Percentiles rank a stretch among this genome's conserved stretches.
These are phyloP conservation scores for Cyclophora albipunctata DNA, from an alignment of 2,888 invertebrate genomes.

Conservation along the genomic window DNA sequence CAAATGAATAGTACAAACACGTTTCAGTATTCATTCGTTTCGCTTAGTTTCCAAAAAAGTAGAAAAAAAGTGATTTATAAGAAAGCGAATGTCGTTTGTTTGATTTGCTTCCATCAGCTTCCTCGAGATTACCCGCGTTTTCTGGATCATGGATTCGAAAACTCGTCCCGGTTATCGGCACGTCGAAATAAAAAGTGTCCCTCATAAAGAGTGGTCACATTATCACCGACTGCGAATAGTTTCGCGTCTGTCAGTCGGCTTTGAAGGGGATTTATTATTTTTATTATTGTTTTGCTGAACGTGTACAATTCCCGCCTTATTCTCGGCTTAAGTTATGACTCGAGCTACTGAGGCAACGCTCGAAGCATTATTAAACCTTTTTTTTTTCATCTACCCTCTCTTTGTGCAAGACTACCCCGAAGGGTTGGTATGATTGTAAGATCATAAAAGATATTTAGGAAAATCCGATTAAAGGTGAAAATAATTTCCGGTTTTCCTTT, in stretches of 20 bases:
- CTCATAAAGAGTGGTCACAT: conserved; percentile 21
- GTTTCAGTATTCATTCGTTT: too few relatives aligned
- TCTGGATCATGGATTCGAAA: too few relatives aligned
- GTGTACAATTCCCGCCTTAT: conserved; percentile 49
- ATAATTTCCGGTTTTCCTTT: not conserved
- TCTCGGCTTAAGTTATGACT: conserved; percentile 50
- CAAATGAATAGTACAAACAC: too few relatives aligned
- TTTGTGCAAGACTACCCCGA: conserved; percentile 21
- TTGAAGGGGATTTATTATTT: conserved; percentile 73
- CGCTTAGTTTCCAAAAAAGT: too few relatives aligned
- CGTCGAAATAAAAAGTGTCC: too few relatives aligned
- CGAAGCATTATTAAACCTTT: conserved; percentile 39
- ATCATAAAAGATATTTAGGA: not conserved
- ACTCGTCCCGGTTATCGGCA: too few relatives aligned
- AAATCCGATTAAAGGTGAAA: not conserved
- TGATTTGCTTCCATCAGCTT: too few relatives aligned
- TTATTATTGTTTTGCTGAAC: conserved; percentile 64
- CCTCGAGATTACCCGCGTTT: too few relatives aligned
- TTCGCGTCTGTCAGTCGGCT: conserved; percentile 69
- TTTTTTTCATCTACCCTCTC: conserved; percentile 34
- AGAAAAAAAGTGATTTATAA: too few relatives aligned
- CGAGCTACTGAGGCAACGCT: conserved; percentile 34
- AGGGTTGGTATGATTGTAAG: conserved; percentile 7
- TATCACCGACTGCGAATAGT: conserved; percentile 57
- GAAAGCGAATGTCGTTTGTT: too few relatives aligned